phyloP scores from a whole-genome alignment of 2,797 vertebrate species.

The Nyctibius grandis region DNA sequence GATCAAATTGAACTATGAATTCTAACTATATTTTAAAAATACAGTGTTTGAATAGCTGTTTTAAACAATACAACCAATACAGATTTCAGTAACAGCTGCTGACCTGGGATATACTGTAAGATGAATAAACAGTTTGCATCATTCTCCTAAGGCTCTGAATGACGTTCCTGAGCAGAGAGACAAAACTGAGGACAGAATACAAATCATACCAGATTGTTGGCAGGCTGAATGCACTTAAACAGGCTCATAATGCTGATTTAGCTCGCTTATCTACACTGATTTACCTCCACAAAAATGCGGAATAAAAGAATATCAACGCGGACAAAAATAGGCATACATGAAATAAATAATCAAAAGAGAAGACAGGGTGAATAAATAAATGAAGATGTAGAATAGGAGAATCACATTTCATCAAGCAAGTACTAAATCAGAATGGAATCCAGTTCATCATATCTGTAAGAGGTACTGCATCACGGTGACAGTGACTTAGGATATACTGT shows the following conservation, averaged over 20 bases:
- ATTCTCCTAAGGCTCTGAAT: not conserved
- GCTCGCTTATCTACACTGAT: not conserved
- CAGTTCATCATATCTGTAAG: not conserved
- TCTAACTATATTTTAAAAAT: not conserved
- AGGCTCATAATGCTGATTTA: not conserved
- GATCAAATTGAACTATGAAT: not conserved
- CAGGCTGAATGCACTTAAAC: not conserved
- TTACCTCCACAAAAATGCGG: not conserved
- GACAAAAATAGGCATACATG: not conserved
- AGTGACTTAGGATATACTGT: not conserved
- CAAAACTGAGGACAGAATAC: not conserved
- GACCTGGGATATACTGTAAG: not conserved
- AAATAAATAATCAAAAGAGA: not conserved
- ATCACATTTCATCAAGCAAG: not conserved
- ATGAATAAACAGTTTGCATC: not conserved
- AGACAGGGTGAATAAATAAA: not conserved
- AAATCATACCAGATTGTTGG: not conserved
- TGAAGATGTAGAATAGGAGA: not conserved
- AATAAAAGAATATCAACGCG: not conserved
- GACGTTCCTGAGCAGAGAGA: not conserved
- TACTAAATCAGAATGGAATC: not conserved
- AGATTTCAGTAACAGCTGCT: not conserved
- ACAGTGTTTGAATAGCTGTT: not conserved
- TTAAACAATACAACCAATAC: not conserved
- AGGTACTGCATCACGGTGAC: not conserved